Evolutionary conservation across 92 coral and sea anemone genomes (phyloP).

Genomic region (Montipora capitata): DNA sequence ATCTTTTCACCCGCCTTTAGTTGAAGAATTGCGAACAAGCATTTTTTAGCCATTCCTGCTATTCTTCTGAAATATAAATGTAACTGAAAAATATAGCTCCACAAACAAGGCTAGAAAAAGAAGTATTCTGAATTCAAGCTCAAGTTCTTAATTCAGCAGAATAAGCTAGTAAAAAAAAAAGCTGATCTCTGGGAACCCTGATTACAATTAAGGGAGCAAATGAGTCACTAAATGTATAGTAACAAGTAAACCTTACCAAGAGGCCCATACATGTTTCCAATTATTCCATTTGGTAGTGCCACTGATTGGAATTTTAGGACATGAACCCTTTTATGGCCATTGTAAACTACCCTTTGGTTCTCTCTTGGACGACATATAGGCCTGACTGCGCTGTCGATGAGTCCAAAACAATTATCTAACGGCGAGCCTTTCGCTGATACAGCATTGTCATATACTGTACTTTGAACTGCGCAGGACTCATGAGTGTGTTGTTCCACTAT

Average conservation of each 20-base stretch:
- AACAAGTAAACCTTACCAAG: constrained; percentile 24
- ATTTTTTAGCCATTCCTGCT: constrained; percentile 30
- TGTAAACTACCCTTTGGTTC: not conserved
- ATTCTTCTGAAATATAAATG: constrained; percentile 35
- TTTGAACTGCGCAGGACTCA: not conserved
- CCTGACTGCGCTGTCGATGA: not conserved
- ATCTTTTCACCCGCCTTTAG: constrained; percentile 7
- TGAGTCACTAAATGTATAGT: constrained; percentile 35
- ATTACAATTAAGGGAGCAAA: constrained; percentile 38
- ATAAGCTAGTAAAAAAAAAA: not conserved
- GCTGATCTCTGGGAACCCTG: constrained; percentile 26
- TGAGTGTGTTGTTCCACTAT: constrained; percentile 7
- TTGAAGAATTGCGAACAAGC: constrained; percentile 36
- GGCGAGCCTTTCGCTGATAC: not conserved
- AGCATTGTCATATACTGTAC: not conserved
- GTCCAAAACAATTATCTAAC: not conserved
- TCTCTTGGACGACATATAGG: not conserved
- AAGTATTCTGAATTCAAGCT: constrained; percentile 20
- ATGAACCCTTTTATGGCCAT: not conserved
- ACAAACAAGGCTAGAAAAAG: constrained; percentile 35
- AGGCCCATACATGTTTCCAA: constrained; percentile 12
- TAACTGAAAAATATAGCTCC: constrained; percentile 30
- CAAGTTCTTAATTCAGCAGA: constrained; percentile 29
- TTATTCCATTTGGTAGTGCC: constrained; percentile 7
- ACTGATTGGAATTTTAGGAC: not conserved